These are phyloP conservation scores for Salmo trutta DNA, from an alignment of 2,797 vertebrate species.

Conservation along the genomic window DNA sequence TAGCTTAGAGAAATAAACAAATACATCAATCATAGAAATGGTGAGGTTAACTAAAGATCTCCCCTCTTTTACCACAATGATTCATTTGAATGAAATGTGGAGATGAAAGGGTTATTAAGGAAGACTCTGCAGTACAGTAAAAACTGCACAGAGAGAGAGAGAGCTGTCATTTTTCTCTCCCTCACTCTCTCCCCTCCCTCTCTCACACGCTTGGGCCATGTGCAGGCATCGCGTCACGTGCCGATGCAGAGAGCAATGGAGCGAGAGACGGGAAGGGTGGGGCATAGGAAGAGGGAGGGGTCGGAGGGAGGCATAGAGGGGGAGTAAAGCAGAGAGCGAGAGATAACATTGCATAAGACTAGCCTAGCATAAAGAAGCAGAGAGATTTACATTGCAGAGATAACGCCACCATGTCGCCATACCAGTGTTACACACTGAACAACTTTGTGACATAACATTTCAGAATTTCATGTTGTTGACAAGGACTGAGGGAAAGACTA, in stretches of 20 bases:
- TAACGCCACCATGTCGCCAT: constrained; percentile 4
- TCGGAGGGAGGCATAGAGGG: not conserved
- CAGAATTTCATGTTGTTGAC: constrained; percentile 47
- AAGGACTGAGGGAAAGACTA: constrained; percentile 38
- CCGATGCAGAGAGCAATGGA: constrained; percentile 73
- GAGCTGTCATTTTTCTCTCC: constrained; percentile 14
- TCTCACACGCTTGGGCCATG: constrained; percentile 80
- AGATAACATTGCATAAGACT: constrained; percentile 10
- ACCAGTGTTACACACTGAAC: constrained; percentile 46
- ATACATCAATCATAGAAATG: not conserved
- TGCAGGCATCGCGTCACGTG: constrained; percentile 79
- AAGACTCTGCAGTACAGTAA: not conserved
- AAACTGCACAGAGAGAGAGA: constrained; percentile 16
- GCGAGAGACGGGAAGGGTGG: constrained; percentile 39
- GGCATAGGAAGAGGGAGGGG: constrained; percentile 1
- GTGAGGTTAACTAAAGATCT: not conserved
- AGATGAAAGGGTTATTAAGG: constrained; percentile 3
- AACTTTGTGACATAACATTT: not conserved
- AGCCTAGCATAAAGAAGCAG: constrained; percentile 2
- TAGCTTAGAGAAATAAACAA: not conserved
- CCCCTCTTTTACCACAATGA: not conserved
- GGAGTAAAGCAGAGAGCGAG: constrained; percentile 4
- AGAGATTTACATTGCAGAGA: not conserved
- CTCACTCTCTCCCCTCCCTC: constrained; percentile 33
- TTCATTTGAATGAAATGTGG: not conserved